Evolutionary conservation across 2,797 vertebrate species (phyloP).

Genomic region (Rhinichthys osculus): DNA sequence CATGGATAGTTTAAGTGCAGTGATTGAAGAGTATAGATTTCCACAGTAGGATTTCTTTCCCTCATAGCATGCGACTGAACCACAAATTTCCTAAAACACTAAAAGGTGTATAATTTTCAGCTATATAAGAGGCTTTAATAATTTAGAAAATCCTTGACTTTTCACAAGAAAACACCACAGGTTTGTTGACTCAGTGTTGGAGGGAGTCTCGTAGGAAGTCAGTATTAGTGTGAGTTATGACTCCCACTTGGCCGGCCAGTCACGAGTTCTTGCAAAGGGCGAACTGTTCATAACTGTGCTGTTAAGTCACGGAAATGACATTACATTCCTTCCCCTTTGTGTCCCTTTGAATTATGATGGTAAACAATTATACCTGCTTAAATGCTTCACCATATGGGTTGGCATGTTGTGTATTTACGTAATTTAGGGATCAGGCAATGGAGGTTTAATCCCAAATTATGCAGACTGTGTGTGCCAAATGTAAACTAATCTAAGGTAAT

Average conservation of each 20-base stretch:
- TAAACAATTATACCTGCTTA: conserved; percentile 88
- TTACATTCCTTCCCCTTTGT: conserved; percentile 89
- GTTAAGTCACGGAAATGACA: conserved; percentile 92
- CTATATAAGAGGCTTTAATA: conserved; percentile 65
- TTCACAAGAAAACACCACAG: conserved; percentile 79
- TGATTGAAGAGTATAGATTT: conserved; percentile 10
- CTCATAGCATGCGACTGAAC: conserved; percentile 58
- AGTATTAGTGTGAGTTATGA: conserved; percentile 89
- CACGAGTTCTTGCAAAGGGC: conserved; percentile 83
- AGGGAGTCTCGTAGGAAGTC: conserved; percentile 85
- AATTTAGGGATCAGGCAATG: conserved; percentile 82
- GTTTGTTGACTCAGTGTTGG: conserved; percentile 84
- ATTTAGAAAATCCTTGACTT: conserved; percentile 80
- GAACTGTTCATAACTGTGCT: conserved; percentile 90
- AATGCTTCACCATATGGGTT: conserved; percentile 87
- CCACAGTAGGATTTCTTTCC: conserved; percentile 58
- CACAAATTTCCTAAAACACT: conserved; percentile 60
- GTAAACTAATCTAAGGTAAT: conserved; percentile 72
- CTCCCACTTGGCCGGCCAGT: conserved; percentile 84
- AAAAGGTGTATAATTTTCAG: conserved; percentile 72
- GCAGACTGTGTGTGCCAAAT: conserved; percentile 70
- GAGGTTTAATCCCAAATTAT: conserved; percentile 74
- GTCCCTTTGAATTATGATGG: conserved; percentile 88
- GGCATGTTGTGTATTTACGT: conserved; percentile 83
- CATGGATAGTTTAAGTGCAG: conserved; percentile 28